A percentile compares a stretch with the other conserved stretches of the same genome.
phyloP scores from a whole-genome alignment of 2,113 vertebrate species.

The Tetraodon nigroviridis region DNA sequence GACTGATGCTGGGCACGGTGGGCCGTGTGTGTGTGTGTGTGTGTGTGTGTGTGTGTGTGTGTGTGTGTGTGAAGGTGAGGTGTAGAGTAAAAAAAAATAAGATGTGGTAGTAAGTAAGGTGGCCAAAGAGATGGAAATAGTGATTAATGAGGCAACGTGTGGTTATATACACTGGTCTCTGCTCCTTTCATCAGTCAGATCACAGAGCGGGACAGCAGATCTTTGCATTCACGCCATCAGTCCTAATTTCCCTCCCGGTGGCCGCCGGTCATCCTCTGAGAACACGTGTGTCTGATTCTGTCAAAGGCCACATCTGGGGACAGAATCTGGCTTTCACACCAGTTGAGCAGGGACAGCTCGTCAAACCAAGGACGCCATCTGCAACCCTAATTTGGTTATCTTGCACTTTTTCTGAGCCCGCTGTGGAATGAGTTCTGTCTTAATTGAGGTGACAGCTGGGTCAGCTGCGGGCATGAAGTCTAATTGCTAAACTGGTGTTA shows the following conservation, averaged over 20 bases:
- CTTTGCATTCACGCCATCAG: constrained; percentile 7
- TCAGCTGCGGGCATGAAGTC: constrained; percentile 14
- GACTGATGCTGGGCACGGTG: constrained; percentile 54
- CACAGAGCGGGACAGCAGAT: constrained; percentile 22
- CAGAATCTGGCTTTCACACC: constrained; percentile 14
- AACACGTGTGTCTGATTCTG: constrained; percentile 13
- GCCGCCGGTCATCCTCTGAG: constrained; percentile 5
- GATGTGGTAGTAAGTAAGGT: neutral
- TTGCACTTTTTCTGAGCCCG: constrained; percentile 9
- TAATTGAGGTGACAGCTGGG: constrained; percentile 43
- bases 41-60: constrained; percentile 6
- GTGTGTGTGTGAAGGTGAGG: constrained; percentile 8
- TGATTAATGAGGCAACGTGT: neutral
- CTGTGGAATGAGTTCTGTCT: constrained; percentile 6
- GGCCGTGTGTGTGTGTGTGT: constrained; percentile 10
- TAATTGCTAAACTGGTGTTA: neutral
- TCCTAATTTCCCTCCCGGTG: constrained; percentile 21
- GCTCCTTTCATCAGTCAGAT: constrained; percentile 24
- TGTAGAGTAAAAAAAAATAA: neutral
- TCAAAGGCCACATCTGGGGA: constrained; percentile 27
- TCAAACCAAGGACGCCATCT: constrained; percentile 16
- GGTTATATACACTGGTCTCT: constrained; percentile 7
- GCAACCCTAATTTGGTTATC: constrained; percentile 31
- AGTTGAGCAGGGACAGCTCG: constrained; percentile 9
- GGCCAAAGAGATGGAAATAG: neutral